phyloP scores from a whole-genome alignment of 1,140 invertebrate species.

The Aphaenogaster floridana region DNA sequence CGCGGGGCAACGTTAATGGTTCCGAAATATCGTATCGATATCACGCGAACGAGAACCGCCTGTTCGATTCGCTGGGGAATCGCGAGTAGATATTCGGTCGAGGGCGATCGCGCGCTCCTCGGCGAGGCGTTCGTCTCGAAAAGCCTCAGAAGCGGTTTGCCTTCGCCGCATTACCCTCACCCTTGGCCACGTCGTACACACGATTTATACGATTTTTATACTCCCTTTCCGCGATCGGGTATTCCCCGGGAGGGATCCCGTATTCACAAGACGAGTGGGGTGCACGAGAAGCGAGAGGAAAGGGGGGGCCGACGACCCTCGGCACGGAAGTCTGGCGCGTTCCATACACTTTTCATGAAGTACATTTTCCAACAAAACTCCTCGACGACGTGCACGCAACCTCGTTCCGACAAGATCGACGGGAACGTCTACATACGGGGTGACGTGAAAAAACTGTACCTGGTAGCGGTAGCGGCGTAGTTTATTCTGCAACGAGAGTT shows the following conservation, averaged over 20 bases:
- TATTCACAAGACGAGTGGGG: neutral
- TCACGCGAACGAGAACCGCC: neutral
- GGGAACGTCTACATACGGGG: conserved; percentile 36
- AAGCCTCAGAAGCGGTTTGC: conserved; percentile 31
- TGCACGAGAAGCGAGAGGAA: neutral
- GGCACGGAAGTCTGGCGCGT: conserved; percentile 51
- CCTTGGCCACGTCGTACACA: conserved; percentile 47
- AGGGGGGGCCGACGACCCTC: conserved; percentile 42
- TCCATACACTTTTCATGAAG: conserved; percentile 75
- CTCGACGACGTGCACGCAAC: conserved; percentile 47
- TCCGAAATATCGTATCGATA: conserved; percentile 16
- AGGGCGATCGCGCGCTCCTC: conserved; percentile 13
- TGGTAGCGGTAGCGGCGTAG: neutral
- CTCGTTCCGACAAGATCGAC: conserved; percentile 47
- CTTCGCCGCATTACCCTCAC: conserved; percentile 47
- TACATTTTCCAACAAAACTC: conserved; percentile 76
- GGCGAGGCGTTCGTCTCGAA: conserved; percentile 33
- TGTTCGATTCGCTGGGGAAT: conserved; percentile 2
- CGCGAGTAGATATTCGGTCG: neutral
- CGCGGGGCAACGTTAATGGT: neutral
- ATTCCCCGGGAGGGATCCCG: conserved; percentile 41
- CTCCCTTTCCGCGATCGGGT: conserved; percentile 36
- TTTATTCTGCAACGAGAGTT: neutral
- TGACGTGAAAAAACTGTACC: conserved; percentile 17
- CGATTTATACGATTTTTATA: conserved; percentile 65